These are phyloP conservation scores for Chunga burmeisteri DNA, from an alignment of 2,113 vertebrate genomes.

Conservation along the genomic window DNA sequence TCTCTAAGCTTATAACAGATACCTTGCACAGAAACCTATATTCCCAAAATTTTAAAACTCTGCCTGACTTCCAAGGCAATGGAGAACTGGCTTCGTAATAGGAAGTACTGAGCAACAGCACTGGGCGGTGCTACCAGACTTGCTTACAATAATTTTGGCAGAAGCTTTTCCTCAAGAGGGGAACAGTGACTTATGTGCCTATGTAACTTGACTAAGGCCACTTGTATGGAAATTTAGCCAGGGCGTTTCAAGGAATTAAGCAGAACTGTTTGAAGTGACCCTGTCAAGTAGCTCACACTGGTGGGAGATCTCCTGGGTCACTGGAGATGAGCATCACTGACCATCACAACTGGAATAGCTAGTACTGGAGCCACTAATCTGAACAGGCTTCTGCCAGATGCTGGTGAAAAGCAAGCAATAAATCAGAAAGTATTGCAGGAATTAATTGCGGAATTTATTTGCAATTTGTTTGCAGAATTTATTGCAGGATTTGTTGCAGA, in stretches of 20 bases:
- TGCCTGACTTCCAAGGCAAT: background rate
- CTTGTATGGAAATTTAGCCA: background rate
- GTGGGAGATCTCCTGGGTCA: background rate
- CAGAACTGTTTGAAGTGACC: background rate
- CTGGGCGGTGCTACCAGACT: fast-evolving
- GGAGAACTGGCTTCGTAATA: background rate
- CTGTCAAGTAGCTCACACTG: background rate
- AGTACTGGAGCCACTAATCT: background rate
- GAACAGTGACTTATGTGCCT: background rate
- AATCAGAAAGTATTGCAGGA: background rate
- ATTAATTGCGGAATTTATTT: background rate
- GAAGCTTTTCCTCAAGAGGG: background rate
- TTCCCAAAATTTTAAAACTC: background rate
- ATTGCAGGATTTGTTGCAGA: background rate
- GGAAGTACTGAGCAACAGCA: background rate
- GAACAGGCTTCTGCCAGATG: background rate
- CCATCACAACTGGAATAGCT: background rate
- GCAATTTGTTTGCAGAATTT: background rate
- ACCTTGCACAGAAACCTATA: background rate
- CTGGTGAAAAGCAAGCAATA: background rate
- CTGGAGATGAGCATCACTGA: background rate
- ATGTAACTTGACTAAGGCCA: background rate
- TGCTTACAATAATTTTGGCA: background rate
- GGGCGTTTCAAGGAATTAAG: background rate
- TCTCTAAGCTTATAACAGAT: background rate